phyloP scores from a whole-genome alignment of 2,888 invertebrate genomes.

The Ochlodes sylvanus region DNA sequence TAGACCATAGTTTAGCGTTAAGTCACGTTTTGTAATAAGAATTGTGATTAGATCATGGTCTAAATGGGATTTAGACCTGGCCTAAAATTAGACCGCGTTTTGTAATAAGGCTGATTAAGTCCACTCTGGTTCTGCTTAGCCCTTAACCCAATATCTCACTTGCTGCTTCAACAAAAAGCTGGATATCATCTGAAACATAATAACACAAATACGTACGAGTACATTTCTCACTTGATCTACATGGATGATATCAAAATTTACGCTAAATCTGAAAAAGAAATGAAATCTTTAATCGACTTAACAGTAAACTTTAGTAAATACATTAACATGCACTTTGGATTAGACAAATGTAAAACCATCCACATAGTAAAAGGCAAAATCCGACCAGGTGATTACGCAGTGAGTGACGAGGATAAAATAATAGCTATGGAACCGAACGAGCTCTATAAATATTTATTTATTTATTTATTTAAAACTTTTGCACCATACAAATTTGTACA shows the following conservation, averaged over 20 bases:
- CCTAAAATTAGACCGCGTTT: too few species aligned
- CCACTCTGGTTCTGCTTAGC: too few species aligned
- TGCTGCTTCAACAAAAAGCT: background rate
- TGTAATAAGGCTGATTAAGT: too few species aligned
- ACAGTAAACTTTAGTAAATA: background rate
- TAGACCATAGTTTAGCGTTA: too few species aligned
- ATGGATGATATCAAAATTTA: constrained; percentile 8
- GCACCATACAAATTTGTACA: too few species aligned
- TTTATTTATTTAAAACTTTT: too few species aligned
- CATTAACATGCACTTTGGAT: constrained; percentile 12
- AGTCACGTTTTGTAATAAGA: too few species aligned
- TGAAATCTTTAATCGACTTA: background rate
- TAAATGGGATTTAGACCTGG: too few species aligned
- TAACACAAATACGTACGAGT: too few species aligned
- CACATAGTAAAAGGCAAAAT: constrained; percentile 12
- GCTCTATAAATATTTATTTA: constrained; percentile 3
- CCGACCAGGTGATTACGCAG: background rate
- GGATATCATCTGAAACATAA: background rate
- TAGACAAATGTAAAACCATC: constrained; percentile 7
- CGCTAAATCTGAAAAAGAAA: background rate
- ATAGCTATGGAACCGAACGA: constrained; percentile 4
- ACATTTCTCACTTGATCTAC: background rate
- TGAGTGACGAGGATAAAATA: background rate
- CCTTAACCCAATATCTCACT: too few species aligned
- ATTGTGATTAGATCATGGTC: too few species aligned